A percentile compares a stretch with the other conserved stretches of the same genome.
These are phyloP conservation scores for Panurus biarmicus DNA, from an alignment of 2,113 vertebrate species.

Conservation along the genomic window DNA sequence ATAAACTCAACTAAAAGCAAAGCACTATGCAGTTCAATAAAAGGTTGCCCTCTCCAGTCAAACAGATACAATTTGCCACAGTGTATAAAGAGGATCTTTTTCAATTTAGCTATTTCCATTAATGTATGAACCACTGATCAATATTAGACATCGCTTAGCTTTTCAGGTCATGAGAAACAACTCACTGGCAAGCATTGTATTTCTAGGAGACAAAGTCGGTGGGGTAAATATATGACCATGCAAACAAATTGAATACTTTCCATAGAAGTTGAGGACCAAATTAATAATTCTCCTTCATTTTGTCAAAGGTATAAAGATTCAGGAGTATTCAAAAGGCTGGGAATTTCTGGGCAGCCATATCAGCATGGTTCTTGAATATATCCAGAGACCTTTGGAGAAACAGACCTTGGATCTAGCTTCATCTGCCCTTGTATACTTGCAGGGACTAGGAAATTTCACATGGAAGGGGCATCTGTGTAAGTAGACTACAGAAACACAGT, in stretches of 20 bases:
- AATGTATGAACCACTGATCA: conserved; percentile 65
- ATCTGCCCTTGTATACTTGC: not conserved
- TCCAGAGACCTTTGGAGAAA: not conserved
- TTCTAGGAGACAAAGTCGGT: conserved; percentile 3
- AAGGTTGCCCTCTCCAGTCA: conserved; percentile 61
- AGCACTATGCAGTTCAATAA: conserved; percentile 51
- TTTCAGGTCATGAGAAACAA: conserved; percentile 48
- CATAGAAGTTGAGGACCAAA: not conserved
- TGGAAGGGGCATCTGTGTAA: not conserved
- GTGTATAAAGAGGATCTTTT: conserved; percentile 63
- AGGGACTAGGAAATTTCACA: not conserved
- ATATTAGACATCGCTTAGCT: conserved; percentile 57
- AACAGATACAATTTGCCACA: conserved; percentile 63
- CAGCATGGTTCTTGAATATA: not conserved
- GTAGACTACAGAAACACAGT: not conserved
- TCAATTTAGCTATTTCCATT: conserved; percentile 69
- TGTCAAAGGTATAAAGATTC: not conserved
- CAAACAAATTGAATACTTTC: not conserved
- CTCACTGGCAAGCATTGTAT: conserved; percentile 2
- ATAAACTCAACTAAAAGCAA: conserved; percentile 46
- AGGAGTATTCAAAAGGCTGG: not conserved
- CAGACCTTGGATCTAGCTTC: fast-evolving
- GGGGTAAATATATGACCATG: not conserved
- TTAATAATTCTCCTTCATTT: not conserved
- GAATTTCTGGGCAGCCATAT: not conserved